A percentile compares a stretch with the other conserved stretches of the same genome.
Conservation (phyloP, 2,888 invertebrate species). For the Chydorus sphaericus region DNA sequence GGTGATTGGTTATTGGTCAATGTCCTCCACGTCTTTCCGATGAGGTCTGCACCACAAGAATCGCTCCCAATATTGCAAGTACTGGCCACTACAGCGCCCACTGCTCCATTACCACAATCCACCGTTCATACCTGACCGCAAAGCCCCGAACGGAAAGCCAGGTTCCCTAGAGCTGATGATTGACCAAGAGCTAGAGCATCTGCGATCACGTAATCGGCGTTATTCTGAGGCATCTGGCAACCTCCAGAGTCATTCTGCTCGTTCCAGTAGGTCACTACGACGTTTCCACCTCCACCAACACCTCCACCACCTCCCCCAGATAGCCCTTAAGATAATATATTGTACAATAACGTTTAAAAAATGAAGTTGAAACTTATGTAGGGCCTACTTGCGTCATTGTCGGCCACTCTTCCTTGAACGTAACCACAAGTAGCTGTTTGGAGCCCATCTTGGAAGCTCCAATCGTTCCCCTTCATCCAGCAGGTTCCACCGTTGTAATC, state of each 20-base stretch:
- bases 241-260: not conserved
- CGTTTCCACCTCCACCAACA: too few relatives aligned
- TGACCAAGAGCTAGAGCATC: not conserved
- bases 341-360: too few relatives aligned
- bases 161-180: not conserved
- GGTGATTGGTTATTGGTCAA: not conserved
- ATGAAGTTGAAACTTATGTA: too few relatives aligned
- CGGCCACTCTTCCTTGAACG: too few relatives aligned
- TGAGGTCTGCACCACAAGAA: not conserved
- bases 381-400: too few relatives aligned
- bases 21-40: not conserved
- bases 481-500: too few relatives aligned
- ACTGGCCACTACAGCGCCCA: not conserved
- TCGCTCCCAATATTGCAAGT: not conserved
- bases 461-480: too few relatives aligned
- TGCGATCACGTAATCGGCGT: not conserved
- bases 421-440: too few relatives aligned
- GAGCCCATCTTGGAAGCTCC: too few relatives aligned
- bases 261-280: not conserved
- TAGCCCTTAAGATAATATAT: too few relatives aligned
- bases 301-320: slow-evolving; percentile 42
- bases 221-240: not conserved
- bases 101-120: not conserved
- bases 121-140: not conserved
- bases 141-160: not conserved